Conservation (phyloP, 2,888 invertebrate species). For the Lumbricus terrestris region DNA sequence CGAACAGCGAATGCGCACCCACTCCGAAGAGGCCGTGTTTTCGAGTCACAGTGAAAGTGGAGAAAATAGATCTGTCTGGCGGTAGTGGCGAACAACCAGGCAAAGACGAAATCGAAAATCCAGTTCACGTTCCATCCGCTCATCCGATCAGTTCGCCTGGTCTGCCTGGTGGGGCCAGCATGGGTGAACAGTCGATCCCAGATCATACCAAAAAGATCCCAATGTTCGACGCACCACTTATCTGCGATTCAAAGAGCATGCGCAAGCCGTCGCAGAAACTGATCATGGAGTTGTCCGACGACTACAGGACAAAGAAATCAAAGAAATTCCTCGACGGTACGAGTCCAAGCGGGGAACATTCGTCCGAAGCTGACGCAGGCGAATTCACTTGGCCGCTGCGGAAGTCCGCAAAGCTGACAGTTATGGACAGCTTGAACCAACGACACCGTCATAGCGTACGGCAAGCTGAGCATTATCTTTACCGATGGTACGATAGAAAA, state of each 20-base stretch:
- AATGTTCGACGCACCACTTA: slow-evolving; percentile 33
- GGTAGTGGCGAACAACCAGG: not conserved
- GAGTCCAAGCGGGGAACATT: not conserved
- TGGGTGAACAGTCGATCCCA: not conserved
- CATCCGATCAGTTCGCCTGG: not conserved
- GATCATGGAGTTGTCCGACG: slow-evolving; percentile 43
- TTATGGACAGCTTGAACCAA: not conserved
- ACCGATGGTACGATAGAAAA: not conserved
- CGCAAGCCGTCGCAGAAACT: slow-evolving; percentile 55
- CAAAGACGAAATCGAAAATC: not conserved
- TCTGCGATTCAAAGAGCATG: slow-evolving; percentile 52
- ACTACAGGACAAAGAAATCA: not conserved
- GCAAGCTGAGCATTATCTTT: not conserved
- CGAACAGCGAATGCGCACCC: not conserved
- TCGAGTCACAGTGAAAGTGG: not conserved
- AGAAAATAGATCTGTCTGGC: not conserved
- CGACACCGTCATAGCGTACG: not conserved
- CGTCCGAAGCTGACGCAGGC: not conserved
- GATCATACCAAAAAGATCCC: slow-evolving; percentile 22
- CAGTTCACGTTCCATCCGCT: not conserved
- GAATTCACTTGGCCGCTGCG: not conserved
- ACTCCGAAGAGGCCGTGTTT: not conserved
- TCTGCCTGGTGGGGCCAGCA: not conserved
- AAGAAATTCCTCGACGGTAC: not conserved
- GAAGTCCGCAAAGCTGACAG: not conserved